Evolutionary conservation across 2,113 vertebrate genomes (phyloP), one percentile per base, ranked within the genome.

Genomic region (Pomatostomus ruficeps): DNA sequence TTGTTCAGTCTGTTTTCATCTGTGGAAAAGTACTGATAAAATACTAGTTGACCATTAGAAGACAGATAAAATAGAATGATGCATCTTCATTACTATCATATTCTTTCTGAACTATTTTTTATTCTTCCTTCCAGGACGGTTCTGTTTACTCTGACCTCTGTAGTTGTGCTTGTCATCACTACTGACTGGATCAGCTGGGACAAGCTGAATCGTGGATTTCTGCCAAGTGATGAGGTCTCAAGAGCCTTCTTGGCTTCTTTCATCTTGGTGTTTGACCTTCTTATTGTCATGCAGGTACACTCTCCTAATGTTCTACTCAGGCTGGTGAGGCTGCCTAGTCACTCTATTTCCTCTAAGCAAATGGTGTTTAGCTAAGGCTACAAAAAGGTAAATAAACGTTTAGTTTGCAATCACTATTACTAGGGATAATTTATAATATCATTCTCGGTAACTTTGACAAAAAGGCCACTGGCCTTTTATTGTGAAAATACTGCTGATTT

Each of bases 111-210:
- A 87, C 19, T 83, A 4, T 46, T 92, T 88, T 89, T 87, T 51
- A 91, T 94, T 49, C 59, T 89, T 61, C n/a, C 49, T 97, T 97
- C 20, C 97, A 99, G 99, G 99, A 97, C 99, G 0, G 99, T 99
- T 96, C 98, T 99, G 63, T 97, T 99, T 93, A 99, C 98, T 75
- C 98, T 99, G 97, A 99, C 99, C 43, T 99, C 99, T 12, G 98
- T 99, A 90, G 99, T 99, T 96, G 98, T 99, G 55, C 97, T 99
- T 93, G 98, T 99, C 98, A 99, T 99, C 97, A 99, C 99, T 77
- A 99, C 99, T 12, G 99, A 99, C 97, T 99, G 99, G 99, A 99
- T 99, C 98, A 99, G 99, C 98, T 99, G 99, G 99, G 99, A 99
- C 98, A 99, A 99, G 88, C 95, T 99, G 92, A 99, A 99, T 97